Base-by-base conservation (phyloP, 1,140 invertebrate species). In the Leguminivora glycinivorella region DNA sequence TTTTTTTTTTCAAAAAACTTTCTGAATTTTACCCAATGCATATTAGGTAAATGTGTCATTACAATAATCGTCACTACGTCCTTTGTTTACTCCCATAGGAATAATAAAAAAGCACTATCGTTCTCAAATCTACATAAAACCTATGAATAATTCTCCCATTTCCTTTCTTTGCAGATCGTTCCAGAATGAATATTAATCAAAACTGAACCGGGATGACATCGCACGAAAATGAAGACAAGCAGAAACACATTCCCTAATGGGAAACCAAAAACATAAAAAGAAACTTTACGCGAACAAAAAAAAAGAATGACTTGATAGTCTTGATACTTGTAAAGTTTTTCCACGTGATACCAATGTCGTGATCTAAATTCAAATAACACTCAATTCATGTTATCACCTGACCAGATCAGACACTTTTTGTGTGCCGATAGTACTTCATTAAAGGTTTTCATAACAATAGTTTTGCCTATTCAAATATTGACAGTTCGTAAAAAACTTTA, bases 151-250 rank as follows among this genome's bases (percentile, higher is more conserved):
- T 78, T 70, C 56, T 47, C 31, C 17, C 68, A 43, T 70, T 73
- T 77, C 72, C 67, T 76, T 71, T 77, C 29, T 77, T 83, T 73
- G 7, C 85, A 88, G 85, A 79, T 83, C 73, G 67, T 70, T 31
- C 17, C 67, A 29, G 60, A 68, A 38, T 76, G 74, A 71, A 66
- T 52, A 25, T 34, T 58, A 17, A 34, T 26, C 29, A 67, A 72
- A 82, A 72, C 84, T 83, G 83, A 72, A 73, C 67, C 70, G 76
- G 73, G 74, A 71, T 52, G 84, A 79, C 67, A 74, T 83, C 25
- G 85, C 82, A 71, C 83, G 22, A 79, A 72, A 17, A 67, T 22
- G 38, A 67, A 67, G 19, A 12, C 7, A 67, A 40, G 24, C n/a
- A 22, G 3, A 40, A 31, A 67, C 24, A 38, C 7, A 43, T 10